Evolutionary conservation across 2,888 invertebrate genomes (phyloP).

Genomic region (Hyalella azteca): DNA sequence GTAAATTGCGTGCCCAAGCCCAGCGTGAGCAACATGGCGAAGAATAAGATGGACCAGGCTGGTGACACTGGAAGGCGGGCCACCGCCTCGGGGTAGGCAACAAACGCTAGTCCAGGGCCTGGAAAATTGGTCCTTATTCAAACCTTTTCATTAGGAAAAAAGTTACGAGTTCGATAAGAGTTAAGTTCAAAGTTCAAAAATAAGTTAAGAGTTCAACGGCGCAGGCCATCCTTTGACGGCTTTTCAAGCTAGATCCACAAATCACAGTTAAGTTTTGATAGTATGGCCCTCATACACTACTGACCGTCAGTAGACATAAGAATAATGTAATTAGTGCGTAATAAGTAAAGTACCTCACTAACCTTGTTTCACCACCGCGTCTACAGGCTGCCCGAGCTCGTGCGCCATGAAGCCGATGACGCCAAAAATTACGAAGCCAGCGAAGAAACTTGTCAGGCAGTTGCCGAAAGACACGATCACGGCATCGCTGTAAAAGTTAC

Average conservation of each 20-base stretch:
- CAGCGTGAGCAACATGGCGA: slow-evolving; percentile 77
- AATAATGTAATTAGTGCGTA: too few species aligned
- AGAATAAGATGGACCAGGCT: slow-evolving; percentile 81
- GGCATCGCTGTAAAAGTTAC: slow-evolving; percentile 75
- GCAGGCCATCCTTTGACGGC: too few species aligned
- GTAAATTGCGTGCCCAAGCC: slow-evolving; percentile 73
- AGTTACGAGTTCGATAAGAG: too few species aligned
- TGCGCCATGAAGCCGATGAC: slow-evolving; percentile 82
- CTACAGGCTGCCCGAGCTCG: slow-evolving; percentile 74
- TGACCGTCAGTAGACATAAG: too few species aligned
- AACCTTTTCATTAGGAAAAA: too few species aligned
- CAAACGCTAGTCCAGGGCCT: slow-evolving; percentile 76
- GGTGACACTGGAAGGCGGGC: slow-evolving; percentile 79
- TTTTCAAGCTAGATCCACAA: too few species aligned
- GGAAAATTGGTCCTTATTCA: slow-evolving; percentile 47
- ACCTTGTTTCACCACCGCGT: slow-evolving; percentile 74
- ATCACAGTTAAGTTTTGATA: too few species aligned
- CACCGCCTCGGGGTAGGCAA: slow-evolving; percentile 82
- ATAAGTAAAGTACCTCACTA: too few species aligned
- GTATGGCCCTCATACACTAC: too few species aligned
- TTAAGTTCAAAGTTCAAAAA: too few species aligned
- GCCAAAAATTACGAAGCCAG: slow-evolving; percentile 80
- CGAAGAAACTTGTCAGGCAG: slow-evolving; percentile 79
- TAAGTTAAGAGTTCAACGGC: too few species aligned
- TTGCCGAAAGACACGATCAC: slow-evolving; percentile 80